Percentiles rank a stretch among this genome's conserved stretches.
Evolutionary conservation across 2,797 vertebrate species (phyloP).

Genomic region (Leucoraja ocellata): DNA sequence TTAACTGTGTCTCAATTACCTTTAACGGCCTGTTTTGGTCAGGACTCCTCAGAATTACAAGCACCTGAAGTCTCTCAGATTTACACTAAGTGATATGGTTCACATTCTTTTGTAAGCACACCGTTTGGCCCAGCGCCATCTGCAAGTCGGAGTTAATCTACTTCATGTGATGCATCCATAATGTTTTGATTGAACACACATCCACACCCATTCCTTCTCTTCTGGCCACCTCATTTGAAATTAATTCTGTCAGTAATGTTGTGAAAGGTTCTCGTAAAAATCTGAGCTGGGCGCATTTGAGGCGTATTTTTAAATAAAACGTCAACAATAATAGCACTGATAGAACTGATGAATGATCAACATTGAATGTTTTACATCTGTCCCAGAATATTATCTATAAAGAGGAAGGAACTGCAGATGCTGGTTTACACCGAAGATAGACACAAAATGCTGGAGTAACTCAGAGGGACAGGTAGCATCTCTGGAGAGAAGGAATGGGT

Average conservation of each 20-base stretch:
- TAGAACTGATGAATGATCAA: not conserved
- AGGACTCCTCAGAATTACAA: constrained; percentile 21
- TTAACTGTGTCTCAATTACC: not conserved
- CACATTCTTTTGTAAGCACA: not conserved
- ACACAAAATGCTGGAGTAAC: too few relatives aligned
- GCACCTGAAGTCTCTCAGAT: not conserved
- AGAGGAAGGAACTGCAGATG: too few relatives aligned
- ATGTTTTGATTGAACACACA: not conserved
- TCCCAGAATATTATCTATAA: not conserved
- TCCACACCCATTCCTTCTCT: not conserved
- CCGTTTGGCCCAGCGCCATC: not conserved
- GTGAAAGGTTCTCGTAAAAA: not conserved
- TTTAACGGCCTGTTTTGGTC: not conserved
- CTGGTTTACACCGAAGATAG: too few relatives aligned
- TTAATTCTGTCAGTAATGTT: not conserved
- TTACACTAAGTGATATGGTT: not conserved
- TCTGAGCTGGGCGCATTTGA: not conserved
- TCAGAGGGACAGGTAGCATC: too few relatives aligned
- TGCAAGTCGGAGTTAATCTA: not conserved
- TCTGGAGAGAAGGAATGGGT: too few relatives aligned
- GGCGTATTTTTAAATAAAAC: not conserved
- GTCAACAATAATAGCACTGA: not conserved
- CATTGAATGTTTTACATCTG: not conserved
- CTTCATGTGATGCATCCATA: not conserved
- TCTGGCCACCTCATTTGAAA: not conserved